Base-by-base conservation (phyloP, 2,113 vertebrate species). In the Proterorhinus semilunaris region DNA sequence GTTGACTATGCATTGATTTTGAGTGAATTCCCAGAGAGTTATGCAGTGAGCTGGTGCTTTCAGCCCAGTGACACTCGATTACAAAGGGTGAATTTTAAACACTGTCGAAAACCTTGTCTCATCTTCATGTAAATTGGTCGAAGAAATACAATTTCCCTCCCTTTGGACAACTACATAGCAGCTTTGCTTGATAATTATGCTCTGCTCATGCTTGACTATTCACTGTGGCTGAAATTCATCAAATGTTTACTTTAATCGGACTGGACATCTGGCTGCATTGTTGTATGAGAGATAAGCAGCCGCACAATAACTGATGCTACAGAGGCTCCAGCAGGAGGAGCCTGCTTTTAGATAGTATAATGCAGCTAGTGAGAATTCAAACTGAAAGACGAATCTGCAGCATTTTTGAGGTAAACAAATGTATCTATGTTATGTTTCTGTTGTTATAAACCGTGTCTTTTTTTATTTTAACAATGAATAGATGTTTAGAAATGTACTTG, bases 191-290 rank as follows among this genome's bases (percentile, higher is more conserved):
- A n/a, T 75, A 79, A 77, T 76, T 80, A 80, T 62, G 27, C 10
- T 16, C 27, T 63, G 54, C 75, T 36, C 45, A 36, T 53, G 43
- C 72, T 71, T 64, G 46, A 44, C 69, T 61, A 11, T 73, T 71
- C 57, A n/a, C n/a, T 71, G 43, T 65, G 72, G 52, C 61, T 75
- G 49, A 64, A 86, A 76, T 80, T 72, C 59, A 66, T 82, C 62
- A 74, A 48, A 74, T 44, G 47, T 73, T 83, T 72, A 51, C 75
- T 76, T 63, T 65, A 74, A 81, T 81, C 51, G 5, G 10, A 46
- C 69, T 42, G 68, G 70, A 87, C 76, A 86, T 81, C 75, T 82
- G 81, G 78, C 66, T 78, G 72, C n/a, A 72, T 85, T 83, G 81
- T 84, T 51, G 78, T 72, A 71, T 71, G 57, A 53, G 21, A 79